phyloP scores from a whole-genome alignment of 2,888 invertebrate genomes.

The Capitulum mitella region DNA sequence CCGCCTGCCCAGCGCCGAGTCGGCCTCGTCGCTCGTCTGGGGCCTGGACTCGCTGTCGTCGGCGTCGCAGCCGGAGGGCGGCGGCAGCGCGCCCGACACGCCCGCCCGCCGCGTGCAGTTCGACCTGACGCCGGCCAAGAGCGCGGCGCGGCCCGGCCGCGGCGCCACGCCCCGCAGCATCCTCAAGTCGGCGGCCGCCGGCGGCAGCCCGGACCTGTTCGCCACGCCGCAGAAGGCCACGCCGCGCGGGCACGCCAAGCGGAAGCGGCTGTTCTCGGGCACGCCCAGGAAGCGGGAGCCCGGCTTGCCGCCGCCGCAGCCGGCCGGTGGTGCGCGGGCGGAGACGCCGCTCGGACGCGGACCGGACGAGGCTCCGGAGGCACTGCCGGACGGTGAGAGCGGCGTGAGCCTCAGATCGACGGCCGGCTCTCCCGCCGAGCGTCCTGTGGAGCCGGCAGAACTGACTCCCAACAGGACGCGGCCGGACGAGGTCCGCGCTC shows the following conservation, averaged over 20 bases:
- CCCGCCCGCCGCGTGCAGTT: constrained; percentile 58
- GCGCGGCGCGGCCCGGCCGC: constrained; percentile 58
- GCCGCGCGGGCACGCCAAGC: constrained; percentile 67
- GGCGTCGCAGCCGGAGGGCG: constrained; percentile 14
- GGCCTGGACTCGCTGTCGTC: constrained; percentile 27
- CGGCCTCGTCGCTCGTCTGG: background rate
- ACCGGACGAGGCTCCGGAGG: background rate
- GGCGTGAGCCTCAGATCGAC: too few relatives aligned
- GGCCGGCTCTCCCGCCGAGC: background rate
- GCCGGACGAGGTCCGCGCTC: constrained; percentile 33
- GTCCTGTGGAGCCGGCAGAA: background rate
- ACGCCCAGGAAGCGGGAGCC: constrained; percentile 64
- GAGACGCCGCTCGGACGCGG: constrained; percentile 28
- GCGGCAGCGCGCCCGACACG: constrained; percentile 52
- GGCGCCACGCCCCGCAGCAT: constrained; percentile 65
- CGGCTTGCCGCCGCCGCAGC: constrained; percentile 46
- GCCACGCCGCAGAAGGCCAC: constrained; percentile 56
- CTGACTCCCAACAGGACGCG: constrained; percentile 24
- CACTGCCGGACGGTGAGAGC: too few relatives aligned
- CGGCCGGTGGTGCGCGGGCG: background rate
- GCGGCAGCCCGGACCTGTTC: background rate
- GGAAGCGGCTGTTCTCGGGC: constrained; percentile 71
- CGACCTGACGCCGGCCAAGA: constrained; percentile 57
- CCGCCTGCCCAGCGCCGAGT: background rate
- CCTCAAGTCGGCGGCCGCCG: constrained; percentile 47